Evolutionary conservation across 2,113 vertebrate genomes (phyloP), one percentile per base, ranked within the genome.

Genomic region (Accipiter virgatus): DNA sequence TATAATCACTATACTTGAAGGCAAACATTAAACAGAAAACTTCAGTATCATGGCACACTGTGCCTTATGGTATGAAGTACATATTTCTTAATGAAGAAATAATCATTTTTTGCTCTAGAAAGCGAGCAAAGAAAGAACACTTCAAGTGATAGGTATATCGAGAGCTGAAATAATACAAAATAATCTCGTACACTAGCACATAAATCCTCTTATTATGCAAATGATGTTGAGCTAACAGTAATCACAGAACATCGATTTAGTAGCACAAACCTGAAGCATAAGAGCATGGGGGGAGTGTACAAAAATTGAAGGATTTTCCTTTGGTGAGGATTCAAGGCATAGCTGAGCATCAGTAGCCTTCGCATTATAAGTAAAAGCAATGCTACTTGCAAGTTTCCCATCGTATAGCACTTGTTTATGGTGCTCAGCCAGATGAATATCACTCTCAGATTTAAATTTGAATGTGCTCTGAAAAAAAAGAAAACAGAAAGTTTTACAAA

Each of bases 361-460:
- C 6, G 99, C 99, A 13, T 99, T 99, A 38, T 99, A 99, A 27
- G 99, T 99, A 97, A 99, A 99, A 94, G 99, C 99, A 86, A 99
- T 99, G 96, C 99, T 99, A 97, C 98, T 99, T 88, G 99, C 99
- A 91, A 99, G 98, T 95, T 99, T 99, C 59, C 99, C 99, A 72
- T 99, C 99, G 32, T 99, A 99, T 4, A 99, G 94, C 86, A 99
- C 99, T 97, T 99, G 99, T 93, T 99, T 99, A 81, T 99, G 99
- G 96, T 99, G 99, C 97, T 99, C 99, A 8, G 99, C 99, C 98
- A 99, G 98, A 97, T 99, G 99, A 97, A 99, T 99, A 95, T 99
- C 99, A 90, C 99, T 99, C 97, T 99, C 99, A 0, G 99, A 99
- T 95, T 99, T 99, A 96, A 99, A 99, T 95, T 99, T 99, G 95